Base-by-base conservation (phyloP, 1,140 invertebrate species). In the Thereuonema tuberculata region DNA sequence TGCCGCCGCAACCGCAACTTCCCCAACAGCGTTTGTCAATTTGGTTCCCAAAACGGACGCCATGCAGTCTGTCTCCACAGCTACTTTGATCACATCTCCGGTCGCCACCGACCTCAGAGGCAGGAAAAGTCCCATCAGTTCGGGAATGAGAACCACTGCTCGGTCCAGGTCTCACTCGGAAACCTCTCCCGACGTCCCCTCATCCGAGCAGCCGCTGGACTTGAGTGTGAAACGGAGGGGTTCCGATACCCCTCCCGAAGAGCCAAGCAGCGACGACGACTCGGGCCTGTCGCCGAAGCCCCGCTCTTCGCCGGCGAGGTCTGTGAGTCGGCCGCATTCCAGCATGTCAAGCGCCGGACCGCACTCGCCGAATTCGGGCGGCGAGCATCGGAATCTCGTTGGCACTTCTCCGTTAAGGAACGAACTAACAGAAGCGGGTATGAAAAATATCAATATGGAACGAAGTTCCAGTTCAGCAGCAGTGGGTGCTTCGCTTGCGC, bases 141-240 rank as follows among this genome's bases (percentile, higher is more conserved):
- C 31, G 17, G 31, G 31, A 9, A 5, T 37, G 17, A 37, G 31
- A 37, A 17, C 17, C 5, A 9, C 31, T 5, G 31, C 31, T 5
- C 5, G 5, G 5, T 17, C 31, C 17, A 37, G 5, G 31, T 5
- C 5, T 17, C 31, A 5, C 5, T 9, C 31, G 31, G 17, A 17
- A 37, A 37, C 5, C 31, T 37, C 31, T 9, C 5, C 17, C 5
- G 31, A 37, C 31, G 5, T 9, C 17, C 5, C 5, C 5, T n/a
- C n/a, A 20, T 17, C 59, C 12, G 62, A 61, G 47, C 56, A 61
- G 37, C 66, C 64, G 25, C 53, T 66, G 9, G 62, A 67, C 63
- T 25, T 64, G 26, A 65, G 59, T 27, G 60, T 61, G 17, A 64
- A 63, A 60, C 57, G 23, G 53, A 58, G 31, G 27, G 47, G 25